Evolutionary conservation across 2,113 vertebrate genomes (phyloP), one percentile per base, ranked within the genome.

Genomic region (Cariama cristata): DNA sequence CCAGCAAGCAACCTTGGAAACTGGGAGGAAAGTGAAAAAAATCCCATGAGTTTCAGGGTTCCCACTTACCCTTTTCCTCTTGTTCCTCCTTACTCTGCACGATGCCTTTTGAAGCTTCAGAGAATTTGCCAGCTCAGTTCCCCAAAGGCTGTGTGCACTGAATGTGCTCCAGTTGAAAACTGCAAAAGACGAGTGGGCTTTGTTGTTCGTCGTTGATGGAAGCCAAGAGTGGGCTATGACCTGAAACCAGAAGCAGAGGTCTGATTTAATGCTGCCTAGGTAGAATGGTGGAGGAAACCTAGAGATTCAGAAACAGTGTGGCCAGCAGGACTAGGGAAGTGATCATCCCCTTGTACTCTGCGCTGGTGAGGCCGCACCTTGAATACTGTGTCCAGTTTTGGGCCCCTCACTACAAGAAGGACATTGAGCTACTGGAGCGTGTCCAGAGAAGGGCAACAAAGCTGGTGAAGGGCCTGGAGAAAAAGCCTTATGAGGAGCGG

Each of bases 81-180:
- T 30, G 7, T 11, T 91, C 6, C 9, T 82, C 38, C 32, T 93
- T 17, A 4, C 55, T 73, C 28, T 67, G 32, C 50, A 21, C 0
- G 1, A 14, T 30, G 27, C 62, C 62, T 88, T 93, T 50, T 44
- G 64, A 79, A 86, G 47, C 68, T 71, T 40, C 7, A 11, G 72
- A 49, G 75, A 14, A 26, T 68, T 6, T 20, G 63, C 24, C 27
- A 56, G 32, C 19, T 67, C 6, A 6, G 1, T 58, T 58, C 60
- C 45, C 50, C 33, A 20, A 24, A 66, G 42, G 13, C 22, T 32
- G 0, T 19, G 40, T 3, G 1, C 0, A 0, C 12, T 8, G 16
- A 53, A 12, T 2, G 5, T 33, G 3, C 10, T 58, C 38, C 19
- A 26, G 16, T 8, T 44, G 35, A 28, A 38, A 20, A 4, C 45